These are phyloP conservation scores for Clarias laeviceps DNA, from an alignment of 2,797 vertebrate species.

Conservation along the genomic window DNA sequence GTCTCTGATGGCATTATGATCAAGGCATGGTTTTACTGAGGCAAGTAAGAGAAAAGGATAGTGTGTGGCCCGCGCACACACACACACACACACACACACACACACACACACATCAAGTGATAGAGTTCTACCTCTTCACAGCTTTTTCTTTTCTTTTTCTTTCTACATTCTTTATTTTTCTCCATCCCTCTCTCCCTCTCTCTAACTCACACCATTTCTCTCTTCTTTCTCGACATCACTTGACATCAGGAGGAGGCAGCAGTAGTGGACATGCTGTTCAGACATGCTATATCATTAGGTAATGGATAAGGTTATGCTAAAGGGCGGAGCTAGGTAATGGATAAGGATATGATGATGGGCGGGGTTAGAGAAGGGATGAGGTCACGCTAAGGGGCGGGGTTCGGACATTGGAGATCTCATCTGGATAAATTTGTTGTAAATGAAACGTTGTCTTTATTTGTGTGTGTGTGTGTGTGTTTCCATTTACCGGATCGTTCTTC, in stretches of 20 bases:
- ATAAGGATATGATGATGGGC: not conserved
- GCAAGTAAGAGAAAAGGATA: constrained; percentile 14
- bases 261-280: no score
- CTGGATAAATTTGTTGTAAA: not conserved
- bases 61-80: not conserved
- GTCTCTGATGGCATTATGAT: constrained; percentile 43
- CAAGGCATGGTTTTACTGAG: constrained; percentile 12
- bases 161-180: not conserved
- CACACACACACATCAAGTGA: not conserved
- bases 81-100: constrained; percentile 20
- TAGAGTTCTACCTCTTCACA: not conserved
- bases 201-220: not conserved
- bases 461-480: no score
- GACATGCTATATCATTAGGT: not conserved
- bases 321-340: not conserved
- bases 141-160: not conserved
- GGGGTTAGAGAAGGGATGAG: not conserved
- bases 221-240: not conserved
- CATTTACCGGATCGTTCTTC: not conserved
- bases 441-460: not conserved
- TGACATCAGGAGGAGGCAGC: no score
- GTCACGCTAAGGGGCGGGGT: not conserved
- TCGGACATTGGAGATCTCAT: not conserved
- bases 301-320: not conserved
- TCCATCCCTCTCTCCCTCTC: not conserved